Percentiles rank a stretch among this genome's conserved stretches.
These are phyloP conservation scores for Pyrgilauda ruficollis DNA, from an alignment of 2,113 vertebrate genomes.

Conservation along the genomic window DNA sequence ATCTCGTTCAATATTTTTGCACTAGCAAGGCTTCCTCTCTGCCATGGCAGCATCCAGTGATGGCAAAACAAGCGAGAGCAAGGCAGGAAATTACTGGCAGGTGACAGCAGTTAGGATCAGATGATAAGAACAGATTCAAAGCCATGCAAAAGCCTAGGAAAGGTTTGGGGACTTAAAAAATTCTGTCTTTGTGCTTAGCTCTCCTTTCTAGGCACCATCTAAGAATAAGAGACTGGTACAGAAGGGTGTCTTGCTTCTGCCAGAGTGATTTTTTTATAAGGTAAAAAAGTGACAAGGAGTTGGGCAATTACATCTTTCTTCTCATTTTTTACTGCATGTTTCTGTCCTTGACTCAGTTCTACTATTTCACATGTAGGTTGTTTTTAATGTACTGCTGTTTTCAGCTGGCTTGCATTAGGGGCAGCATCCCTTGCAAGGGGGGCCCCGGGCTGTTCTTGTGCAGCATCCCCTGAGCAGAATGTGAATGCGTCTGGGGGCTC, in stretches of 20 bases:
- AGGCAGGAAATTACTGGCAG: neutral
- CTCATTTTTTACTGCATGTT: neutral
- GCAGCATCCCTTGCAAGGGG: neutral
- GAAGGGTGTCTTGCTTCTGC: neutral
- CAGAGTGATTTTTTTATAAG: neutral
- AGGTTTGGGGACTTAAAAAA: neutral
- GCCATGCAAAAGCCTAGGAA: neutral
- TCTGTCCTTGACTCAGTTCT: neutral
- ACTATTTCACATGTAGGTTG: neutral
- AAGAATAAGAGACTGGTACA: fast-evolving
- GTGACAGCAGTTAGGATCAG: neutral
- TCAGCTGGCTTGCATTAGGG: neutral
- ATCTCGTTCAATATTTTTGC: neutral
- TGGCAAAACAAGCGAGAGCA: neutral
- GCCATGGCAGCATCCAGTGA: neutral
- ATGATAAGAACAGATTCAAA: neutral
- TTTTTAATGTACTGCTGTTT: neutral
- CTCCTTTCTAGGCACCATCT: neutral
- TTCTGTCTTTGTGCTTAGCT: fast-evolving
- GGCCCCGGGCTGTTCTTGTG: fast-evolving
- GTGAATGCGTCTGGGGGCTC: neutral
- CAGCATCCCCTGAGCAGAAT: fast-evolving
- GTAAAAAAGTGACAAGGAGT: neutral
- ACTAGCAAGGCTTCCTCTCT: neutral
- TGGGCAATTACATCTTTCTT: neutral